Base-by-base conservation (phyloP, 2,113 vertebrate species). In the Atractosteus spatula region DNA sequence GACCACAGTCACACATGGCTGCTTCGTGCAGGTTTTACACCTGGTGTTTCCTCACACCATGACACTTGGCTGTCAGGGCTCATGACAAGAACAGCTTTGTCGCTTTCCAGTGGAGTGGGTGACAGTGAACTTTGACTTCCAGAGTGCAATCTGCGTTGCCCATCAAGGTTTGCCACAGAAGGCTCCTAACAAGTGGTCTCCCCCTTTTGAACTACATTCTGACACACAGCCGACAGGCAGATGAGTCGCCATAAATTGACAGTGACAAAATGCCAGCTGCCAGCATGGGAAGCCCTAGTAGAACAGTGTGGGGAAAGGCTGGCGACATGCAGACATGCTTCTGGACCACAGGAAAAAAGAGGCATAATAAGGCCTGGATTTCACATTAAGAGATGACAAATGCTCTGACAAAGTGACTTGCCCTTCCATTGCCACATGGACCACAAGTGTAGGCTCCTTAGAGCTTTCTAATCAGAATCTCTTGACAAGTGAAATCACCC, bases 181-280 rank as follows among this genome's bases (percentile, higher is more conserved):
- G 74, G 73, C 61, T 62, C 65, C 71, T 78, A 82, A 81, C 72
- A 80, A 77, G 75, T 70, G 68, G 62, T 70, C 71, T 68, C 73
- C 74, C 75, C 74, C 74, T 12, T 10, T 41, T 80, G 75, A 80
- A 78, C 75, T 67, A 61, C 59, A 59, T 66, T 55, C 70, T 64
- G 29, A 74, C 44, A 73, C 3, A 14, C 71, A 51, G 57, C 47
- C 3, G 45, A 73, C 70, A 41, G 76, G 67, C 72, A 82, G 80
- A 81, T 66, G 75, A 78, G 67, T 69, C 77, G 63, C 76, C 70
- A 72, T 63, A 55, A 79, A 62, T 66, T 75, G 76, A 84, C 79
- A 72, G 78, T 79, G 76, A 66, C 78, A 59, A 8, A 10, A 47
- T 69, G 78, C 73, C 80, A 80, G 72, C 76, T 64, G 77, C 67